These are phyloP conservation scores for Caenorhabditis sp. DNA, from an alignment of 2,888 invertebrate species.

Conservation along the genomic window DNA sequence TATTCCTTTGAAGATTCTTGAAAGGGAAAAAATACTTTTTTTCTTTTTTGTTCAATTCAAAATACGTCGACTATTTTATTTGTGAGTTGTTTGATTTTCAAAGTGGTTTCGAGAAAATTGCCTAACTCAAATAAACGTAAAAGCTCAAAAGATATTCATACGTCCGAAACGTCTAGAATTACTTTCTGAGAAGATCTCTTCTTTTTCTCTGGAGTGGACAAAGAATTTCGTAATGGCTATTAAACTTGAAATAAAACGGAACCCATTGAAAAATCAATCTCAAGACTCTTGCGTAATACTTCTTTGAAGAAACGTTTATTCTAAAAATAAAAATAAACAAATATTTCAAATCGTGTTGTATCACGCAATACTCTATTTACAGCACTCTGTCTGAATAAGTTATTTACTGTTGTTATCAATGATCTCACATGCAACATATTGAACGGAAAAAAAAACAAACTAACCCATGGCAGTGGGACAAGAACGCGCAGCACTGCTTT, in stretches of 20 bases:
- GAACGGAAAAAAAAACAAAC: constrained; percentile 12
- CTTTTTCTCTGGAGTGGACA: neutral
- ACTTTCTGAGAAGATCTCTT: neutral
- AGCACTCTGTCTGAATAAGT: neutral
- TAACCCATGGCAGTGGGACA: constrained; percentile 46
- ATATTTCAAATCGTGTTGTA: no score
- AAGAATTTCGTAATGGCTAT: neutral
- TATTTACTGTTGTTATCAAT: neutral
- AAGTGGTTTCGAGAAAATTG: neutral
- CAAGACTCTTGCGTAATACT: no score
- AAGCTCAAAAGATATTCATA: neutral
- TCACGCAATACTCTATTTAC: no score
- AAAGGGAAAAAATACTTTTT: no score
- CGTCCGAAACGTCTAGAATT: neutral
- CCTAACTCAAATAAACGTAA: neutral
- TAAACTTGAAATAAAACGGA: neutral
- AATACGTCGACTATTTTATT: no score
- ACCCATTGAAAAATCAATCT: no score
- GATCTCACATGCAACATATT: neutral
- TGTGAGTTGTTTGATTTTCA: neutral
- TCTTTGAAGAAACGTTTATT: no score
- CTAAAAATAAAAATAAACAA: no score
- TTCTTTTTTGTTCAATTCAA: neutral
- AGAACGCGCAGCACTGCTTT: constrained; percentile 23
- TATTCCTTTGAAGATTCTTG: no score